A percentile compares a stretch with the other conserved stretches of the same genome.
Conservation (phyloP, 2,113 vertebrate genomes). For the Australoheros scitulus region DNA sequence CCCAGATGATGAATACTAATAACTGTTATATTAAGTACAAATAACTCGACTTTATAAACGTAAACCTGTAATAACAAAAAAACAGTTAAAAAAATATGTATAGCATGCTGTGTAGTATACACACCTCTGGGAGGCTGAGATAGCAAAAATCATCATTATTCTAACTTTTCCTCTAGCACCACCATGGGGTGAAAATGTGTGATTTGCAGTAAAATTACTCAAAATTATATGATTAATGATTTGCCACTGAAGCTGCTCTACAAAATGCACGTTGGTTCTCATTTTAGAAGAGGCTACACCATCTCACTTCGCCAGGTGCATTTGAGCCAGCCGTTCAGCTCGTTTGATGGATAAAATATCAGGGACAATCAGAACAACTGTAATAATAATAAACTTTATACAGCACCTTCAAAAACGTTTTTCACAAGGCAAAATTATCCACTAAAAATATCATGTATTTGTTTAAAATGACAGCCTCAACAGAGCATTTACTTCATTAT, state of each 20-base stretch:
- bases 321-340: fast-evolving
- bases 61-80: neutral
- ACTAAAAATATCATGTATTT: too few relatives aligned
- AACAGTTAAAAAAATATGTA: fast-evolving
- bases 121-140: fast-evolving
- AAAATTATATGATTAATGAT: neutral
- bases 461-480: too few relatives aligned
- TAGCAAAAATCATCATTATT: neutral
- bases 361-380: too few relatives aligned
- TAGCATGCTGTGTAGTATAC: neutral
- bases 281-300: neutral
- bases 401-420: too few relatives aligned
- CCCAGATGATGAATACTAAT: neutral
- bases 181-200: neutral
- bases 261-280: neutral
- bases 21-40: neutral
- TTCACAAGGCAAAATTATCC: too few relatives aligned
- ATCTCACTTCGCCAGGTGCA: neutral
- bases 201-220: neutral
- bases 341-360: too few relatives aligned
- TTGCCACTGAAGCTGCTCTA: fast-evolving
- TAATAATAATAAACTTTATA: too few relatives aligned
- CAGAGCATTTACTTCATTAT: too few relatives aligned
- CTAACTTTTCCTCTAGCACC: conserved; percentile 7
- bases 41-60: neutral